A percentile compares a stretch with the other conserved stretches of the same genome.
phyloP scores from a whole-genome alignment of 2,113 vertebrate genomes.

The Hypanus sabinus region DNA sequence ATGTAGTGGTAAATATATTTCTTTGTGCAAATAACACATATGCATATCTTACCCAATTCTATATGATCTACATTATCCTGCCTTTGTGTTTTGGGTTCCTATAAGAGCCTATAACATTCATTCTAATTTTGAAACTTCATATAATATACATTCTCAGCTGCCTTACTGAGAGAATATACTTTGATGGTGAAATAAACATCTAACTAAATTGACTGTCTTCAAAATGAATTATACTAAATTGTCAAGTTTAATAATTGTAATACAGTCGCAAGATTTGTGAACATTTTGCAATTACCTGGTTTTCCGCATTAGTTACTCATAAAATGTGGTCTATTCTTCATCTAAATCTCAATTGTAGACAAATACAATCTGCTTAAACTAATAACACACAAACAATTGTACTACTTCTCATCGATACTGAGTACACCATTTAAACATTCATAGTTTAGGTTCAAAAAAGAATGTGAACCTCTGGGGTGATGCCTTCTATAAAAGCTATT shows the following conservation, averaged over 20 bases:
- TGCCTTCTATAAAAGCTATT: too few species aligned
- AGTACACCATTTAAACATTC: too few species aligned
- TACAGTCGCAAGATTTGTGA: too few species aligned
- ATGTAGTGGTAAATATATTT: slow-evolving; percentile 19
- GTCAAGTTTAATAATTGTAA: not conserved
- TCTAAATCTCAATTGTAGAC: too few species aligned
- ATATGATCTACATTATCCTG: not conserved
- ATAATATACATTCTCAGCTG: not conserved
- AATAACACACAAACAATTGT: too few species aligned
- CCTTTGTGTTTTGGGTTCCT: not conserved
- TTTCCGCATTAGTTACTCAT: too few species aligned
- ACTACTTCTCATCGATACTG: too few species aligned
- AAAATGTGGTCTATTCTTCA: too few species aligned
- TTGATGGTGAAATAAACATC: not conserved
- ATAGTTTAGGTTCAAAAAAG: too few species aligned
- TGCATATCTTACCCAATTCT: not conserved
- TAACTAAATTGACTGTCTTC: not conserved
- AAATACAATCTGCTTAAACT: too few species aligned
- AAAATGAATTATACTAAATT: not conserved
- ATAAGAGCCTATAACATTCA: not conserved
- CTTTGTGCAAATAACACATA: not conserved
- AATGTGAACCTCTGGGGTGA: too few species aligned
- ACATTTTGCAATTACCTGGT: too few species aligned
- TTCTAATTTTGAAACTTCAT: not conserved
- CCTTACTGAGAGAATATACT: not conserved